Evolutionary conservation across 2,797 vertebrate genomes (phyloP), one percentile per base, ranked within the genome.

Genomic region (Girardinus metallicus): DNA sequence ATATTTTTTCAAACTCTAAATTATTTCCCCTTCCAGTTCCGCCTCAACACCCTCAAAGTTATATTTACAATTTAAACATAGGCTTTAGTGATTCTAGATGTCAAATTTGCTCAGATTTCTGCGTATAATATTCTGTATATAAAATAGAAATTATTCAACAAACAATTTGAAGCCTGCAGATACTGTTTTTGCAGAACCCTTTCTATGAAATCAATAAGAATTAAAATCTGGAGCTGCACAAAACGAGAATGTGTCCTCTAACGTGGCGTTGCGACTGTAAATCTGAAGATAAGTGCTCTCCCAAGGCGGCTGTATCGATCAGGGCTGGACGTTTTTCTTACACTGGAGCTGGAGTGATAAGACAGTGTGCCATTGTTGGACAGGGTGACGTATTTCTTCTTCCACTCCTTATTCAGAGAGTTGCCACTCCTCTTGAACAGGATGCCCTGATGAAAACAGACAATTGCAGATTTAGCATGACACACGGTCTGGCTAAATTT

Each of bases 381-480:
- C 89, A 99, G 90, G 0, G 98, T 99, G 77, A 99, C 98, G 0
- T 97, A 98, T 77, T 99, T 99, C 96, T 99, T 99, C 95, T 99
- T 99, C 98, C 98, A 99, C 88, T 99, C 98, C 92, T 99, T 99
- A 89, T 99, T 99, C 90, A 99, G 95, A 75, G 98, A 99, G 88
- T 97, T 98, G n/a, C 97, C 97, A 1, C 98, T 98, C 85, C 97
- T 96, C 92, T 99, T 99, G 94, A 97, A 95, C 79, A 99, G 92
- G 90, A 97, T 97, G 88, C 97, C 97, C 98, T 99, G 93, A 81
- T 16, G 78, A 79, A 80, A 73, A 78, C 82, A 80, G 78, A 76
- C 92, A 41, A 83, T 13, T 0, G 74, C 74, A 36, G 73, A 68
- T 34, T 11, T 31, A 74, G 36, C 57, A n/a, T 60, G 44, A n/a